Percentiles rank a stretch among this genome's conserved stretches.
Conservation (phyloP, 2,888 invertebrate species). For the Melieria picta region DNA sequence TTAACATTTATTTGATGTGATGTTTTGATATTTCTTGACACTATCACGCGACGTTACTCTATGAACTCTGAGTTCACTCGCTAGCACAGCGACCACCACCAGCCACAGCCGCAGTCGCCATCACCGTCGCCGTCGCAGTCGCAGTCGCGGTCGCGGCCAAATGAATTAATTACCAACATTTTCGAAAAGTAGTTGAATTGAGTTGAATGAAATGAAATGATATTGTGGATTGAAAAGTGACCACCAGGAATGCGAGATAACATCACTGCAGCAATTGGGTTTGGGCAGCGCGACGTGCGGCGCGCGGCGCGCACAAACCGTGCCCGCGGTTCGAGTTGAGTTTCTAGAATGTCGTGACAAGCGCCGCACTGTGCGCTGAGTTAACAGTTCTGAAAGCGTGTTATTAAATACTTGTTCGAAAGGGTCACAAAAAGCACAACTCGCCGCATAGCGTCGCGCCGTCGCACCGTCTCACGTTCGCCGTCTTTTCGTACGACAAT, state of each 20-base stretch:
- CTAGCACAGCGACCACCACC: slow-evolving; percentile 16
- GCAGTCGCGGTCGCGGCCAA: slow-evolving; percentile 32
- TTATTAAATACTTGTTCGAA: slow-evolving; percentile 52
- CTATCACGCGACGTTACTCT: slow-evolving; percentile 60
- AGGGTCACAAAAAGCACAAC: slow-evolving; percentile 16
- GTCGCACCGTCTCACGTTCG: neutral
- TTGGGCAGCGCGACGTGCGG: slow-evolving; percentile 1
- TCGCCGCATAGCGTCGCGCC: slow-evolving; percentile 34
- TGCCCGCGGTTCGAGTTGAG: neutral
- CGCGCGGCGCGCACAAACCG: slow-evolving; percentile 1
- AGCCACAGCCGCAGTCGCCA: slow-evolving; percentile 46
- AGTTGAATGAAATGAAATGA: slow-evolving; percentile 52
- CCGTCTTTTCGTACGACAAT: neutral
- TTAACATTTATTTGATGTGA: slow-evolving; percentile 66
- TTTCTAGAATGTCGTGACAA: slow-evolving; percentile 57
- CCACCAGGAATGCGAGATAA: slow-evolving; percentile 60
- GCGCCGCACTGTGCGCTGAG: slow-evolving; percentile 53
- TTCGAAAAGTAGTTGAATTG: slow-evolving; percentile 39
- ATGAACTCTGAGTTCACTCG: slow-evolving; percentile 34
- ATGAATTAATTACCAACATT: slow-evolving; percentile 63
- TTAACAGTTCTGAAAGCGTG: slow-evolving; percentile 55
- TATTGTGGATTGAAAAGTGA: slow-evolving; percentile 60
- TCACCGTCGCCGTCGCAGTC: slow-evolving; percentile 32
- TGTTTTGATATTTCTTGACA: slow-evolving; percentile 67
- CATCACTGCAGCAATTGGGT: slow-evolving; percentile 42